Evolutionary conservation across 1,140 invertebrate genomes (phyloP).

Genomic region (Plectrocnemia conspersa): DNA sequence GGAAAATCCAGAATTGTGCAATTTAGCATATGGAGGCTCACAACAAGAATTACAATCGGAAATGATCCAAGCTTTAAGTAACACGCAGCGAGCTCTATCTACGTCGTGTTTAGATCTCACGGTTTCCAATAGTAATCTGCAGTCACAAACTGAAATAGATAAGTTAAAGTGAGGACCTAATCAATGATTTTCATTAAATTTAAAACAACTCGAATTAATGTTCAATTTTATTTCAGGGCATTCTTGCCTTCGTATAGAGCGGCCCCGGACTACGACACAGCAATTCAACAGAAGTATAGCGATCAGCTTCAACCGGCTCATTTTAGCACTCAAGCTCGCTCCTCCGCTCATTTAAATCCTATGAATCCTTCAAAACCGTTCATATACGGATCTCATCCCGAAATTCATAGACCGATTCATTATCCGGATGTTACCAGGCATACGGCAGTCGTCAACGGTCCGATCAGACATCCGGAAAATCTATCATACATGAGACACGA

Average conservation of each 20-base stretch:
- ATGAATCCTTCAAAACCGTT: constrained; percentile 41
- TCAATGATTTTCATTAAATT: background rate
- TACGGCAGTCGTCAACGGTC: constrained; percentile 43
- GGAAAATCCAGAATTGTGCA: constrained; percentile 8
- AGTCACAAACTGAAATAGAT: constrained; percentile 38
- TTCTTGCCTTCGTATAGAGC: constrained; percentile 84
- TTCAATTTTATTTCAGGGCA: constrained; percentile 48
- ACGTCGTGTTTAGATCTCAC: constrained; percentile 66
- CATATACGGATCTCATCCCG: constrained; percentile 61
- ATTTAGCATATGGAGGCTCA: constrained; percentile 27
- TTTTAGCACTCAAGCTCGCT: constrained; percentile 43
- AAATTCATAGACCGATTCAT: constrained; percentile 54
- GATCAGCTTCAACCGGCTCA: constrained; percentile 44
- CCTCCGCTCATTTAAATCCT: constrained; percentile 38
- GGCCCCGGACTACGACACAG: constrained; percentile 91
- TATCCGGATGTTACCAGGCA: constrained; percentile 62
- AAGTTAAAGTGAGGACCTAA: constrained; percentile 37
- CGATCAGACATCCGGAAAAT: constrained; percentile 39
- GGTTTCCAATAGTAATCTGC: constrained; percentile 41
- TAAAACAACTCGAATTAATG: too few species aligned
- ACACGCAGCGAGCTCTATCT: constrained; percentile 58
- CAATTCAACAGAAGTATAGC: constrained; percentile 76
- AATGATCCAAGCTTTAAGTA: constrained; percentile 33
- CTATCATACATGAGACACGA: constrained; percentile 40
- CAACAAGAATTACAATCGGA: constrained; percentile 35